Base-by-base conservation (phyloP, 2,113 vertebrate genomes). In the Microtus ochrogaster region DNA sequence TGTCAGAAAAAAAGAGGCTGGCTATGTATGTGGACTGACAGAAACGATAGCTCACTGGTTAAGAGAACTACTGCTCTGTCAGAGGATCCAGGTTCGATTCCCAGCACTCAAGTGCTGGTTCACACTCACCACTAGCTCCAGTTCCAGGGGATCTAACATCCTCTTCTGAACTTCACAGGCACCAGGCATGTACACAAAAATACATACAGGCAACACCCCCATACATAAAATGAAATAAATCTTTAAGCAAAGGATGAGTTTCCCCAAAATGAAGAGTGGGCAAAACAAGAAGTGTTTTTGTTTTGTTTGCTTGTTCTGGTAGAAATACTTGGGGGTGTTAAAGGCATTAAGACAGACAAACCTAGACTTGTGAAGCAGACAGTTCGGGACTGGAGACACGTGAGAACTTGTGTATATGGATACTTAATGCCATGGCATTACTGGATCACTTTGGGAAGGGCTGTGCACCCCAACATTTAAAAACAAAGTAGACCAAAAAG, bases 181-280 rank as follows among this genome's bases (percentile, higher is more conserved):
- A 79, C 17, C 77, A 55, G 47, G 47, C 77, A 79, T 22, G 19
- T 19, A 79, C 77, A 79, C 30, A 79, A 21, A 36, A 55, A 36
- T 36, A 9, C 77, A 52, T 36, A 17, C 44, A 79, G 30, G 49
- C 30, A 79, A 47, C 12, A 19, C 24, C 6, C 7, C 26, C 17
- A 79, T 9, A 52, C 47, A 52, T 12, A 52, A 79, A 52, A 79
- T 52, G 33, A 36, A 79, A 36, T 22, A 79, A 52, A 79, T 79
- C 47, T 36, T 79, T 79, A 41, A 92, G 90, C 41, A 16, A 58
- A 96, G n/a, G 52, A 74, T 66, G 28, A 95, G 58, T 73, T 90
- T 90, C 55, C 7, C 22, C 30, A 86, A 72, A 61, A 65, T 11
- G 47, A 22, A 86, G 26, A 47, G 9, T 79, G 3, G 26, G 65